These are phyloP conservation scores for Charaxes varanes DNA, from an alignment of 1,140 invertebrate genomes.

Conservation along the genomic window DNA sequence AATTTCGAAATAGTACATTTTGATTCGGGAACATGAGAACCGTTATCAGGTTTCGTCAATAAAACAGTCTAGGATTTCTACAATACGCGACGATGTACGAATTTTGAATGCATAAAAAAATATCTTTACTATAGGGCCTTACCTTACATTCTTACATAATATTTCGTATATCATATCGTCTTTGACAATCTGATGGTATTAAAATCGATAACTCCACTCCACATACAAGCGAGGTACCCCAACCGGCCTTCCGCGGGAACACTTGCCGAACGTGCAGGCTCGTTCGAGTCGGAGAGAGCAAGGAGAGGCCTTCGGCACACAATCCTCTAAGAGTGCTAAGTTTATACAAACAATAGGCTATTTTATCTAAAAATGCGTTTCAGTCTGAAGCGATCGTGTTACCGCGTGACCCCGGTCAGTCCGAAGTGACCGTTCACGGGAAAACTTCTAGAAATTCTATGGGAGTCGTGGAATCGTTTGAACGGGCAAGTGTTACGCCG, in stretches of 20 bases:
- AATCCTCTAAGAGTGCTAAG: constrained; percentile 14
- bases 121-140: constrained; percentile 70
- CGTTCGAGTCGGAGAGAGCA: constrained; percentile 61
- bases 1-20: constrained; percentile 54
- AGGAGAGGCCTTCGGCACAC: constrained; percentile 30
- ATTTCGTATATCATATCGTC: constrained; percentile 66
- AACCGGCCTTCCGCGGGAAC: constrained; percentile 37
- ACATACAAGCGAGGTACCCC: constrained; percentile 45
- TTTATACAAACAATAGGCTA: constrained; percentile 30
- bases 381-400: constrained; percentile 27
- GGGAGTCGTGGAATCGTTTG: neutral
- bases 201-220: constrained; percentile 44
- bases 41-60: constrained; percentile 15
- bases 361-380: constrained; percentile 32
- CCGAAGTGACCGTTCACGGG: constrained; percentile 20
- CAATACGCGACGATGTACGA: constrained; percentile 52
- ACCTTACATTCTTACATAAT: constrained; percentile 70
- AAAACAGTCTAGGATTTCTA: constrained; percentile 43
- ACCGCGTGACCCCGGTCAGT: constrained; percentile 25
- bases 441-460: too few species aligned
- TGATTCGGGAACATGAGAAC: constrained; percentile 14
- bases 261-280: constrained; percentile 38
- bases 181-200: constrained; percentile 65
- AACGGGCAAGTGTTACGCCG: constrained; percentile 51
- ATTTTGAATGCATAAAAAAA: constrained; percentile 73